These are phyloP conservation scores for Zophobas morio DNA, from an alignment of 1,140 invertebrate genomes.

Conservation along the genomic window DNA sequence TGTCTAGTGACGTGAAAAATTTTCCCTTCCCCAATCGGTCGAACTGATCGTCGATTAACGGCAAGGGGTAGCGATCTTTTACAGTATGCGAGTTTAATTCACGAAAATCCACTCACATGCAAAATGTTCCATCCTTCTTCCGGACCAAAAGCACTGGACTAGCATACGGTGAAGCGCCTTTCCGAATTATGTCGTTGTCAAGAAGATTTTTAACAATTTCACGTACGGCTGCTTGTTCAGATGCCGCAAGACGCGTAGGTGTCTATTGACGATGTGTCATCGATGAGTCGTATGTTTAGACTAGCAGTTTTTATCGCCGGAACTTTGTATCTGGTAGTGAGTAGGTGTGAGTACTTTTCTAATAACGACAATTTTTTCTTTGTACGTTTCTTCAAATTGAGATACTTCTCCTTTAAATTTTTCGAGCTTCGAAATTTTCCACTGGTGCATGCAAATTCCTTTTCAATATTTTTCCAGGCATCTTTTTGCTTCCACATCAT, in stretches of 20 bases:
- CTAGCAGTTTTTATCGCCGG: slow-evolving; percentile 3
- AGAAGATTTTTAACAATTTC: neutral
- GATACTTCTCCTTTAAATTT: no score
- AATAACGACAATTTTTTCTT: no score
- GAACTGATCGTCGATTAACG: slow-evolving; percentile 62
- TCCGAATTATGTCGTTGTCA: slow-evolving; percentile 17
- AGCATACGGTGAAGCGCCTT: slow-evolving; percentile 62
- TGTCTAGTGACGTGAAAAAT: no score
- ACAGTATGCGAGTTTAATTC: slow-evolving; percentile 58
- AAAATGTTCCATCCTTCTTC: slow-evolving; percentile 58
- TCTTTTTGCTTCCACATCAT: no score
- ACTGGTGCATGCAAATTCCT: no score
- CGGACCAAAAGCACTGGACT: slow-evolving; percentile 59
- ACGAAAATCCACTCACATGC: slow-evolving; percentile 60
- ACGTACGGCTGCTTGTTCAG: neutral
- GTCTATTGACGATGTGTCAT: neutral
- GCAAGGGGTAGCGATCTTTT: slow-evolving; percentile 58
- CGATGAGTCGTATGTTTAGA: neutral
- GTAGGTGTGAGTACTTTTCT: neutral
- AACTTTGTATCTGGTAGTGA: slow-evolving; percentile 2
- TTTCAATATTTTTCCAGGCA: no score
- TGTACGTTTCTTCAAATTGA: no score
- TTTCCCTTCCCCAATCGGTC: no score
- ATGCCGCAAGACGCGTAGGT: neutral
- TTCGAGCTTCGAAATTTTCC: no score